A percentile compares a stretch with the other conserved stretches of the same genome.
phyloP scores from a whole-genome alignment of 1,140 invertebrate genomes.

The Atta colombica region DNA sequence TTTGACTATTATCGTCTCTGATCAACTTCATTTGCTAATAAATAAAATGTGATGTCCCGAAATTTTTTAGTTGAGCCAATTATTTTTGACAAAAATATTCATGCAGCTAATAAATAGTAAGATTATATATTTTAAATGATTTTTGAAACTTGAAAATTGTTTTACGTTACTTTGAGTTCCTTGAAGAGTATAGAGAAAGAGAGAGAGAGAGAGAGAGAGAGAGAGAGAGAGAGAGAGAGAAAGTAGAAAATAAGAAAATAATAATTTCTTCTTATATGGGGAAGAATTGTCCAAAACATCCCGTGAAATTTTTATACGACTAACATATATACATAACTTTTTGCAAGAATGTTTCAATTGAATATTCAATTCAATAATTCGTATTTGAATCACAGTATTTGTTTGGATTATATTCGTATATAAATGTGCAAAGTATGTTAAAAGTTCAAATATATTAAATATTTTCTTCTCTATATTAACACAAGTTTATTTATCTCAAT shows the following conservation, averaged over 20 bases:
- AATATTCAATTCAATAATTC: too few species aligned
- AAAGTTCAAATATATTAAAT: not conserved
- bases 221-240: too few species aligned
- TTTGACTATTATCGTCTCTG: not conserved
- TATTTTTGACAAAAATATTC: not conserved
- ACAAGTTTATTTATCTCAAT: constrained; percentile 12
- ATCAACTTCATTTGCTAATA: not conserved
- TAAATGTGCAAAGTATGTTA: not conserved
- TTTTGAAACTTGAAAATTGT: not conserved
- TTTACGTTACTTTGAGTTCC: not conserved
- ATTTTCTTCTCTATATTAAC: not conserved
- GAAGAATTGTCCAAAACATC: not conserved
- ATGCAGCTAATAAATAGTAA: not conserved
- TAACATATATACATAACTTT: not conserved
- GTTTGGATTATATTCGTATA: not conserved
- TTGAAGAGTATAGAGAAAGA: too few species aligned
- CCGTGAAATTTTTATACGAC: not conserved
- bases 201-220: too few species aligned
- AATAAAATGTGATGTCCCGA: not conserved
- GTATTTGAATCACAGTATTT: too few species aligned
- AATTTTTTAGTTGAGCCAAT: not conserved
- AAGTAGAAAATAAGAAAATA: not conserved
- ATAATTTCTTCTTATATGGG: too few species aligned
- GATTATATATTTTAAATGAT: not conserved
- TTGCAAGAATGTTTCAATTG: not conserved